Conservation (phyloP, 2,113 vertebrate genomes). For the Protomyctophum bolini region DNA sequence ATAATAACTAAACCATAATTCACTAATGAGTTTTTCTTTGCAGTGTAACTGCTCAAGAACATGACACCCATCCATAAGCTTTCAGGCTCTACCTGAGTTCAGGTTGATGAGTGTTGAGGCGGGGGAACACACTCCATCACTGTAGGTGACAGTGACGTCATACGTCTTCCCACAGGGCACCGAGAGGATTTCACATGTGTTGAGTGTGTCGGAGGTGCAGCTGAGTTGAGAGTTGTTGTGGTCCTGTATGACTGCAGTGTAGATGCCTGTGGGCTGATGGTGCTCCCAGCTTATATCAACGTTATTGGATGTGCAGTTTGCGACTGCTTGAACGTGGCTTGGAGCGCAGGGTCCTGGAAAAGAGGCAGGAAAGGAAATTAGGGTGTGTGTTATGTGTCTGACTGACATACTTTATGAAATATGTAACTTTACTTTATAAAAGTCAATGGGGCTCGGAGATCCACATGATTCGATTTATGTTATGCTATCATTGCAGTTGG, state of each 20-base stretch:
- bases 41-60: no score
- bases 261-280: slow-evolving; percentile 46
- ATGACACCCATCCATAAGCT: no score
- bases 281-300: slow-evolving; percentile 69
- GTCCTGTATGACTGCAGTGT: slow-evolving; percentile 45
- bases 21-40: no score
- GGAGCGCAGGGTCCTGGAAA: slow-evolving; percentile 65
- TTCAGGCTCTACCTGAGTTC: no score
- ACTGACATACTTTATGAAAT: no score
- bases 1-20: no score
- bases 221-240: background rate
- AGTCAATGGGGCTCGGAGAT: no score
- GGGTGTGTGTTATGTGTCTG: background rate
- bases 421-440: no score
- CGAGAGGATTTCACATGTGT: slow-evolving; percentile 49
- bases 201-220: background rate
- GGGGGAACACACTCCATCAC: no score
- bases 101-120: no score
- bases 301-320: slow-evolving; percentile 61
- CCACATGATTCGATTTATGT: no score
- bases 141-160: slow-evolving; percentile 45
- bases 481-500: no score
- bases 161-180: slow-evolving; percentile 71
- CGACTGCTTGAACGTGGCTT: slow-evolving; percentile 35
- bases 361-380: background rate